phyloP scores from a whole-genome alignment of 2,888 invertebrate genomes.

The Podabrus alpinus region DNA sequence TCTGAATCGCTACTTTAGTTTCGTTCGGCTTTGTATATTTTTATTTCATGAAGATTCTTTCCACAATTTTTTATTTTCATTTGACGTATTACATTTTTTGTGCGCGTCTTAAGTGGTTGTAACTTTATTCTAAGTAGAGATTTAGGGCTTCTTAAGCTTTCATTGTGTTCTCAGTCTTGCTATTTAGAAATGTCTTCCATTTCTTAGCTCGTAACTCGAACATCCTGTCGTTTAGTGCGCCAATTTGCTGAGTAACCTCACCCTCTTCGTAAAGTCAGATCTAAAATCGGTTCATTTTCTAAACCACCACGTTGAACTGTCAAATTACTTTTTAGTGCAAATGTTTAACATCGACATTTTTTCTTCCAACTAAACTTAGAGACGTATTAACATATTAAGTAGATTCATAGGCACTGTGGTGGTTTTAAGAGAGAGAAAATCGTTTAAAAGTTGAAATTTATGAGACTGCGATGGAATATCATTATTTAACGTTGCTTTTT shows the following conservation, averaged over 20 bases:
- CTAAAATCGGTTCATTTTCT: conserved; percentile 21
- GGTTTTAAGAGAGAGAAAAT: neutral
- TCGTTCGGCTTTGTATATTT: no score
- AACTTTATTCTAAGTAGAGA: conserved; percentile 21
- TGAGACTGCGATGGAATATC: neutral
- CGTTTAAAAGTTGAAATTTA: neutral
- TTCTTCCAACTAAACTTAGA: neutral
- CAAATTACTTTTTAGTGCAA: conserved; percentile 10
- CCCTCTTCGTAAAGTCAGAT: conserved; percentile 22
- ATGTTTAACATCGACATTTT: neutral
- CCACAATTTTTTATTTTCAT: neutral
- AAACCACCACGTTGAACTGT: conserved; percentile 6
- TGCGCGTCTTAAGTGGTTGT: neutral
- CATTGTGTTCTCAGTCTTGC: conserved; percentile 23
- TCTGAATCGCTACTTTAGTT: no score
- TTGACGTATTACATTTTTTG: neutral
- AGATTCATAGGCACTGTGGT: neutral
- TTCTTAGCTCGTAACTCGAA: conserved; percentile 49
- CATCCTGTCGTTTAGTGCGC: conserved; percentile 49
- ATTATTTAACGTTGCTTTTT: neutral
- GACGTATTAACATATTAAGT: neutral
- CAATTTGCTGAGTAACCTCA: conserved; percentile 50
- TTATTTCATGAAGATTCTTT: neutral
- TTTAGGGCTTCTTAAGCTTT: conserved; percentile 9
- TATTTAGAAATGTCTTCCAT: conserved; percentile 48